Percentiles rank a stretch among this genome's conserved stretches.
phyloP scores from a whole-genome alignment of 2,797 vertebrate species.

The Diceros bicornis region DNA sequence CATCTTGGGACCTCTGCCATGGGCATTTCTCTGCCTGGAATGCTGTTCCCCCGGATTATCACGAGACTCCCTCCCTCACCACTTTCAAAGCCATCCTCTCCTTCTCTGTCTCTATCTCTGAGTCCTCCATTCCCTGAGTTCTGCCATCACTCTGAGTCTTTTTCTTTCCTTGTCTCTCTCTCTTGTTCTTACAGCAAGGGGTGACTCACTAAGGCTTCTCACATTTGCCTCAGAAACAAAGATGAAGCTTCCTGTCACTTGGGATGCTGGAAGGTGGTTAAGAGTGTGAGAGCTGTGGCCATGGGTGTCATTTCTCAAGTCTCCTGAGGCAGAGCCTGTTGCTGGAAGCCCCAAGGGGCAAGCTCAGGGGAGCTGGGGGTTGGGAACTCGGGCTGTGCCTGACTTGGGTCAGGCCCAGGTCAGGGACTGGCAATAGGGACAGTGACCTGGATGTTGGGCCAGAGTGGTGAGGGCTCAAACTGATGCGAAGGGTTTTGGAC shows the following conservation, averaged over 20 bases:
- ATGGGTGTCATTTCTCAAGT: constrained; percentile 49
- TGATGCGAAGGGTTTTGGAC: not conserved
- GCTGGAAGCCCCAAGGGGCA: not conserved
- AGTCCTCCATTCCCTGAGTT: not conserved
- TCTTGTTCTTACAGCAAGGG: not conserved
- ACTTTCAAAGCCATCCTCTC: not conserved
- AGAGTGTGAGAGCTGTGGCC: constrained; percentile 32
- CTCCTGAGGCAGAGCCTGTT: not conserved
- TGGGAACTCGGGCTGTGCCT: not conserved
- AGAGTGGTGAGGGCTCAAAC: not conserved
- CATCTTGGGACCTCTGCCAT: not conserved
- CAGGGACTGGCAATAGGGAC: not conserved
- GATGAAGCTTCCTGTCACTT: not conserved
- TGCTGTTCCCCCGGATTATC: not conserved
- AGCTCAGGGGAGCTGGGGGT: not conserved
- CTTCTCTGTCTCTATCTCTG: not conserved
- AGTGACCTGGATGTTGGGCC: not conserved
- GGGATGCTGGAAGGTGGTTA: not conserved
- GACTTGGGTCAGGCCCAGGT: not conserved
- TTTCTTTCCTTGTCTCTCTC: not conserved
- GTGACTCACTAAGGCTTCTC: constrained; percentile 29
- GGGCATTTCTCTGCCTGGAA: not conserved
- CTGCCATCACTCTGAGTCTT: not conserved
- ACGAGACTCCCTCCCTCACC: not conserved
- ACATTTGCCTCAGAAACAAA: constrained; percentile 19